A percentile compares a stretch with the other conserved stretches of the same genome.
Conservation (phyloP, 1,140 invertebrate species). For the Proctacanthus coquilletti region DNA sequence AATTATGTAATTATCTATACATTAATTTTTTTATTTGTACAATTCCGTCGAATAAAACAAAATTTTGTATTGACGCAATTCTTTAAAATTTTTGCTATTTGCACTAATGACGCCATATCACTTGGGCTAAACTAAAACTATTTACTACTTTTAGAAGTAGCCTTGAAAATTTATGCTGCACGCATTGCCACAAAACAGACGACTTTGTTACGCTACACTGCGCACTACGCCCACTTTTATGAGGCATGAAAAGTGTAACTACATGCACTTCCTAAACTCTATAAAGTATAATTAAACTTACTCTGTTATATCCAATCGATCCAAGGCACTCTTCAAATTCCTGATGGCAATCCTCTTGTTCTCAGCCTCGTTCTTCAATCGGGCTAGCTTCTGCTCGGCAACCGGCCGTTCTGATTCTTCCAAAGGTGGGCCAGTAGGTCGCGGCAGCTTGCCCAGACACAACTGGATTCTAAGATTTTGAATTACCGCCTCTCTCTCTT, state of each 20-base stretch:
- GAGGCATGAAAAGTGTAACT: neutral
- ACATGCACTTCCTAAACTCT: slow-evolving; percentile 3
- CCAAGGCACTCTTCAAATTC: slow-evolving; percentile 54
- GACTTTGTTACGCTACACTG: too few species aligned
- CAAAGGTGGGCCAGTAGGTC: slow-evolving; percentile 28
- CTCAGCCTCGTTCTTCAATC: slow-evolving; percentile 50
- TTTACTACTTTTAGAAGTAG: too few species aligned
- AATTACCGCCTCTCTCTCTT: slow-evolving; percentile 69
- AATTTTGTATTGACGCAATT: too few species aligned
- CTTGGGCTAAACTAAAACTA: too few species aligned
- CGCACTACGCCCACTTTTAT: too few species aligned
- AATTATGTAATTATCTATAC: too few species aligned
- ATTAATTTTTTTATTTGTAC: too few species aligned
- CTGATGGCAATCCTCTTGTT: slow-evolving; percentile 57
- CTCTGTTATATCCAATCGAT: slow-evolving; percentile 61
- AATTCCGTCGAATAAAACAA: too few species aligned
- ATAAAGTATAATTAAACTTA: slow-evolving; percentile 35
- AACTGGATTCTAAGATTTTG: slow-evolving; percentile 42
- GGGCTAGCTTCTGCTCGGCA: slow-evolving; percentile 47
- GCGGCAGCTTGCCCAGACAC: slow-evolving; percentile 25
- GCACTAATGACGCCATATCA: too few species aligned
- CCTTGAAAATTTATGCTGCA: too few species aligned
- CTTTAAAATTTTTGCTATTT: too few species aligned
- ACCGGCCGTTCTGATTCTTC: slow-evolving; percentile 24
- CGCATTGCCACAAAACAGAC: too few species aligned